Evolutionary conservation across 2,113 vertebrate species (phyloP).

Genomic region (Peromyscus californicus): DNA sequence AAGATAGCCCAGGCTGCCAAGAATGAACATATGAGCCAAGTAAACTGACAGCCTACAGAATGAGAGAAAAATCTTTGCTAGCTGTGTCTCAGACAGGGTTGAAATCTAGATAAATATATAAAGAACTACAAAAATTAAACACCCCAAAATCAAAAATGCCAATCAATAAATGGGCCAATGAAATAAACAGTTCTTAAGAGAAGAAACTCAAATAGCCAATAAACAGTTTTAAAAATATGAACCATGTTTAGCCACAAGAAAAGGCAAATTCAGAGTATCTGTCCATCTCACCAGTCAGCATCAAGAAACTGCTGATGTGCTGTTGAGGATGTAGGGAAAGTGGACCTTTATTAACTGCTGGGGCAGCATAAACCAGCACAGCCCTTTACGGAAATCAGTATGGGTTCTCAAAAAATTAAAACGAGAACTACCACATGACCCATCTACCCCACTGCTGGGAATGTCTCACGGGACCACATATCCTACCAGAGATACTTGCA

Average conservation of each 20-base stretch:
- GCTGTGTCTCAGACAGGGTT: background rate
- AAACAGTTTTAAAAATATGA: background rate
- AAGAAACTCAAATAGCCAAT: background rate
- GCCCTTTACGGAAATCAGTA: background rate
- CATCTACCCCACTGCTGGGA: background rate
- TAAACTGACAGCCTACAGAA: background rate
- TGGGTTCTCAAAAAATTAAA: background rate
- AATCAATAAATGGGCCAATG: background rate
- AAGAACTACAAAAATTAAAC: background rate
- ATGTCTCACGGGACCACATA: rapidly evolving
- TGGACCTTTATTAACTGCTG: too few species aligned
- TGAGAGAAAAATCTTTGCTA: background rate
- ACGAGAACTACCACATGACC: background rate
- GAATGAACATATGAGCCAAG: background rate
- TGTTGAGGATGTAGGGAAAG: background rate
- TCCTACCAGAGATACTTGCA: background rate
- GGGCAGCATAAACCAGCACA: background rate
- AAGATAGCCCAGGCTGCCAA: background rate
- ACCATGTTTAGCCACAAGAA: background rate
- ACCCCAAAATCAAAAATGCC: background rate
- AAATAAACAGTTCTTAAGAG: background rate
- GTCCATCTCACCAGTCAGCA: background rate
- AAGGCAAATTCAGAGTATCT: background rate
- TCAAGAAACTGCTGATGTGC: background rate
- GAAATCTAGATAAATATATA: background rate